phyloP scores from a whole-genome alignment of 2,797 vertebrate genomes.

The Chelonia mydas region DNA sequence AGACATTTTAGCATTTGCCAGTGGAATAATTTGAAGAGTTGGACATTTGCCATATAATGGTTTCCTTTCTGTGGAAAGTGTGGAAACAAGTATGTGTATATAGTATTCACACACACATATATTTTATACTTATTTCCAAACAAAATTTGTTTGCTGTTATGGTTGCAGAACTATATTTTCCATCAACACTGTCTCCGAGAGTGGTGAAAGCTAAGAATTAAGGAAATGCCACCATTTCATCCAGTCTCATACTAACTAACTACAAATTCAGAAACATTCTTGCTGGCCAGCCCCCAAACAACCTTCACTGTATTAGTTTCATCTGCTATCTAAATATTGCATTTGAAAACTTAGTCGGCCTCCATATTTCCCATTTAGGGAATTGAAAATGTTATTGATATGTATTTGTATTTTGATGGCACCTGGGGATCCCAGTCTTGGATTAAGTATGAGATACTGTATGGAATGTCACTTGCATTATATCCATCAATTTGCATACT shows the following conservation, averaged over 20 bases:
- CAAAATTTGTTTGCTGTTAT: constrained; percentile 44
- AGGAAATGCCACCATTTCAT: background rate
- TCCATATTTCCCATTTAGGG: background rate
- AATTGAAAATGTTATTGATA: background rate
- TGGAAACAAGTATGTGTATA: constrained; percentile 68
- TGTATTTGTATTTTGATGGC: background rate
- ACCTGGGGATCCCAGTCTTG: background rate
- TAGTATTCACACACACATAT: constrained; percentile 23
- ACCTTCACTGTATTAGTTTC: background rate
- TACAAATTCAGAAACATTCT: background rate
- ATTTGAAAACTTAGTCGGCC: background rate
- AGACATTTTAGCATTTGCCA: constrained; percentile 71
- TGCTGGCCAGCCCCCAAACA: background rate
- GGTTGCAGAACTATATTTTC: constrained; percentile 20
- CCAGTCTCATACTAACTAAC: background rate
- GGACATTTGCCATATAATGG: constrained; percentile 70
- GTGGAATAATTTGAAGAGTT: constrained; percentile 75
- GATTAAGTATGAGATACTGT: background rate
- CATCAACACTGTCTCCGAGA: constrained; percentile 6
- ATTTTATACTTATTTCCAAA: constrained; percentile 69
- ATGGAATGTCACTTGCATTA: constrained; percentile 2
- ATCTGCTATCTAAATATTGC: background rate
- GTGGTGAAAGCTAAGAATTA: background rate
- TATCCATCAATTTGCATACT: background rate
- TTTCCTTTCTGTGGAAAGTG: constrained; percentile 66